phyloP scores from a whole-genome alignment of 35 echinoderm and acorn worm genomes.

The Holothuria glaberrima region DNA sequence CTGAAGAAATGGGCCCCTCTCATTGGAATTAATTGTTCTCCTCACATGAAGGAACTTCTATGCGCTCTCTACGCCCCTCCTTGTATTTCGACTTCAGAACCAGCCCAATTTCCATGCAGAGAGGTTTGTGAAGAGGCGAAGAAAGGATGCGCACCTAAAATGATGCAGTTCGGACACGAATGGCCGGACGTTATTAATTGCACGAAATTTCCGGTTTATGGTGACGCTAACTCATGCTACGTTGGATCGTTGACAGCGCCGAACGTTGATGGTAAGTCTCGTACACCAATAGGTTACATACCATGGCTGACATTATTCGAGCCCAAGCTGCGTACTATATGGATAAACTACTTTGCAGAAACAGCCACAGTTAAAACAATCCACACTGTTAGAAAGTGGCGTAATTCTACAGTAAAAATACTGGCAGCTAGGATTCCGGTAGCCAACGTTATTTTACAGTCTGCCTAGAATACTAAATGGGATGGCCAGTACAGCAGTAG shows the following conservation, averaged over 20 bases:
- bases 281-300: no score
- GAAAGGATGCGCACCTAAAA: slow-evolving; percentile 18
- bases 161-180: neutral
- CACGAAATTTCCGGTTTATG: slow-evolving; percentile 16
- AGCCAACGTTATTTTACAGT: no score
- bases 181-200: slow-evolving; percentile 39
- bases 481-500: no score
- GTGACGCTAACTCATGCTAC: slow-evolving; percentile 3
- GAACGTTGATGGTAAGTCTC: neutral
- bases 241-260: slow-evolving; percentile 9
- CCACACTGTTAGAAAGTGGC: no score
- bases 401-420: no score
- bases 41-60: slow-evolving; percentile 44
- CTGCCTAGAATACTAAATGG: no score
- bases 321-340: no score
- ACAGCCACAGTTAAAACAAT: no score
- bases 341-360: no score
- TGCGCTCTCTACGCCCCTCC: slow-evolving; percentile 46
- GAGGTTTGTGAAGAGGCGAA: slow-evolving; percentile 44
- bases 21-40: slow-evolving; percentile 25
- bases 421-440: no score
- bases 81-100: slow-evolving; percentile 5
- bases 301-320: no score
- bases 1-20: slow-evolving; percentile 48
- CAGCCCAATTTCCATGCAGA: slow-evolving; percentile 15